Evolutionary conservation across 1,140 invertebrate species (phyloP).

Genomic region (Drosophila repletoides): DNA sequence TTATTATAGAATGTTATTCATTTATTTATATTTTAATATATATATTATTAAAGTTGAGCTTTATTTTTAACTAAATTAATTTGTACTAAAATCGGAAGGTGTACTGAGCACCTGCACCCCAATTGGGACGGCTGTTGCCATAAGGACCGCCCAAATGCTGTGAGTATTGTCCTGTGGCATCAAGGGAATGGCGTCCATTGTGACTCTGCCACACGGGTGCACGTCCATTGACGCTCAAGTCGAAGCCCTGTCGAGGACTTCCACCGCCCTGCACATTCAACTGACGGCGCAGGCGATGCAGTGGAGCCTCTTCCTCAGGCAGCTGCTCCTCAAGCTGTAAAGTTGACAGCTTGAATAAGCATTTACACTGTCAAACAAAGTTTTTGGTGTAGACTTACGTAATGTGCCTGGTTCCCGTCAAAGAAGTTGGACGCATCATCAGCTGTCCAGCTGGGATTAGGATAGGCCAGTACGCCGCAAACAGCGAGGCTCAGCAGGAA

Average conservation of each 20-base stretch:
- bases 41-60: slow-evolving; percentile 2
- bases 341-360: background rate
- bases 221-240: slow-evolving; percentile 58
- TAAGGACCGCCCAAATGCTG: slow-evolving; percentile 76
- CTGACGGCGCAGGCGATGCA: slow-evolving; percentile 50
- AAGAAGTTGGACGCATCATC: background rate
- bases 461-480: slow-evolving; percentile 21
- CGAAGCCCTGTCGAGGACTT: slow-evolving; percentile 58
- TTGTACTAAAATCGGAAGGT: slow-evolving; percentile 50
- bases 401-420: slow-evolving; percentile 8
- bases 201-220: slow-evolving; percentile 67
- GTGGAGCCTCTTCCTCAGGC: background rate
- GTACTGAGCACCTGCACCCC: slow-evolving; percentile 56
- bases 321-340: background rate
- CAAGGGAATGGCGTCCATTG: slow-evolving; percentile 67
- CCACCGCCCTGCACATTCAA: slow-evolving; percentile 56
- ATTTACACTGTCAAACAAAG: background rate
- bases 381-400: slow-evolving; percentile 20
- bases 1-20: too few species aligned
- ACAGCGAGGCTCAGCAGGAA: slow-evolving; percentile 29
- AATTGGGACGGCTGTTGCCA: slow-evolving; percentile 69
- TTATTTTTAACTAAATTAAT: background rate
- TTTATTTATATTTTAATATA: background rate
- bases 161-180: slow-evolving; percentile 60
- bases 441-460: slow-evolving; percentile 9